These are phyloP conservation scores for Xestia rhomboidea DNA, from an alignment of 2,888 invertebrate genomes.

Conservation along the genomic window DNA sequence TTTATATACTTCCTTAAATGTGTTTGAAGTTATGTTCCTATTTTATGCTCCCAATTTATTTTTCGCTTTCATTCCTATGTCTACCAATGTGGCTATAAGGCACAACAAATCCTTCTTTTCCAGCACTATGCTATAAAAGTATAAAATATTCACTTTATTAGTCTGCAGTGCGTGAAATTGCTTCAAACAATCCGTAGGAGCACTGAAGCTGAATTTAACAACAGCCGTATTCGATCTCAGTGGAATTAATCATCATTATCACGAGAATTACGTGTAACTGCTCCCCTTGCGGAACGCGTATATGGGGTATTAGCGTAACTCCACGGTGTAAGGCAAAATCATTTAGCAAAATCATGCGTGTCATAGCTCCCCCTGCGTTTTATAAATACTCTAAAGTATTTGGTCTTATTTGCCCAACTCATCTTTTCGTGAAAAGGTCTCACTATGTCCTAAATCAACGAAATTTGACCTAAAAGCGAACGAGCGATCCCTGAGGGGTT, in stretches of 20 bases:
- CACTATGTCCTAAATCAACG: conserved; percentile 49
- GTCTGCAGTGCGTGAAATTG: conserved; percentile 64
- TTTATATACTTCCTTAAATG: neutral
- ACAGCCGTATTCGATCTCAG: conserved; percentile 36
- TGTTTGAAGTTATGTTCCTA: neutral
- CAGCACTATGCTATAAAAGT: conserved; percentile 54
- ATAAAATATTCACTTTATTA: conserved; percentile 67
- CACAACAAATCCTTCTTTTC: conserved; percentile 2
- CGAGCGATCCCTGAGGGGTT: conserved; percentile 48
- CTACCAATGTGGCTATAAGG: conserved; percentile 5
- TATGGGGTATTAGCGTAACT: conserved; percentile 35
- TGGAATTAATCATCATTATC: conserved; percentile 64
- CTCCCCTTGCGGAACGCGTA: conserved; percentile 33
- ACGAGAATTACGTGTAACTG: conserved; percentile 54
- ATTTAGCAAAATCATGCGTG: conserved; percentile 33
- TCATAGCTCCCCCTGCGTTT: conserved; percentile 5
- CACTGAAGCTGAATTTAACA: conserved; percentile 48
- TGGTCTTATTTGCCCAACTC: conserved; percentile 20
- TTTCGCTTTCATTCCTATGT: neutral
- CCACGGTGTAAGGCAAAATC: conserved; percentile 18
- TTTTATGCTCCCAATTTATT: neutral
- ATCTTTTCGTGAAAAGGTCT: conserved; percentile 34
- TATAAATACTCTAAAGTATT: conserved; percentile 8
- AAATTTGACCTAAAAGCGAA: conserved; percentile 42
- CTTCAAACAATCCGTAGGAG: conserved; percentile 62